Conservation (phyloP, 2,797 vertebrate genomes). For the Euthynnus affinis region DNA sequence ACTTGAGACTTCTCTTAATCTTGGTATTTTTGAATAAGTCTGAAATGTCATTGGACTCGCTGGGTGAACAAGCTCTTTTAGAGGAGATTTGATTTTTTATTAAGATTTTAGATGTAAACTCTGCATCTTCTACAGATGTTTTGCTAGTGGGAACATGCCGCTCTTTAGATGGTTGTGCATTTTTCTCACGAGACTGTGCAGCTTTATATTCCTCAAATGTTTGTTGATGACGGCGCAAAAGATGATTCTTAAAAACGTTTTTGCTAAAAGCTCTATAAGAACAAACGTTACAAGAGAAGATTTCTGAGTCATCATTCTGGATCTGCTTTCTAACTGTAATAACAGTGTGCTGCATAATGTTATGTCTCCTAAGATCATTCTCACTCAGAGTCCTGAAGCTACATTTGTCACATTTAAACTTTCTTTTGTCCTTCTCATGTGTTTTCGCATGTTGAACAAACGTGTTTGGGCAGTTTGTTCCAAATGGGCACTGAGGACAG, state of each 20-base stretch:
- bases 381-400: constrained; percentile 93
- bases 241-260: constrained; percentile 93
- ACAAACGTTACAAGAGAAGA: constrained; percentile 90
- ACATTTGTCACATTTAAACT: constrained; percentile 95
- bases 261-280: constrained; percentile 91
- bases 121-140: constrained; percentile 70
- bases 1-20: constrained; percentile 89
- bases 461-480: constrained; percentile 95
- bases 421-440: constrained; percentile 96
- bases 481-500: constrained; percentile 96
- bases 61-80: constrained; percentile 71
- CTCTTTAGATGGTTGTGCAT: constrained; percentile 59
- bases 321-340: constrained; percentile 83
- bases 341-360: constrained; percentile 90
- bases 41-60: constrained; percentile 87
- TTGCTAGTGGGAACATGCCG: constrained; percentile 59
- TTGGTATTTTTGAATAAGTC: constrained; percentile 91
- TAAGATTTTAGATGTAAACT: constrained; percentile 78
- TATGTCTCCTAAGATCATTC: constrained; percentile 92
- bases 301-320: constrained; percentile 77
- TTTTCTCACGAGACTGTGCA: constrained; percentile 51
- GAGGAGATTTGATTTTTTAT: constrained; percentile 73
- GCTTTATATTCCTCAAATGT: constrained; percentile 72
- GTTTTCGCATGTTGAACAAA: constrained; percentile 98
- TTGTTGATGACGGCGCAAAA: constrained; percentile 89